A percentile compares a stretch with the other conserved stretches of the same genome.
Conservation (phyloP, 1,140 invertebrate genomes). For the Zaprionus taronus region DNA sequence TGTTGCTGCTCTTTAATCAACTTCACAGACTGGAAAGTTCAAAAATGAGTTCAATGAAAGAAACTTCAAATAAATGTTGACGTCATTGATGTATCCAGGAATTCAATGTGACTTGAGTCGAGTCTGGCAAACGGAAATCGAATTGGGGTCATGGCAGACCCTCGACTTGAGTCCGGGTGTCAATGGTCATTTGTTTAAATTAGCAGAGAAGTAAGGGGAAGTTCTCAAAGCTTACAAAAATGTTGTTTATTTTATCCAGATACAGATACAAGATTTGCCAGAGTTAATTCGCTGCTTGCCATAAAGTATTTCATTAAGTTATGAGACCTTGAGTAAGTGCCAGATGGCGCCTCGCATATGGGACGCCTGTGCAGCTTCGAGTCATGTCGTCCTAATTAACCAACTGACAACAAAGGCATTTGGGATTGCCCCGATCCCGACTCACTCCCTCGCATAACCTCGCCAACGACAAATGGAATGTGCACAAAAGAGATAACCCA, state of each 20-base stretch:
- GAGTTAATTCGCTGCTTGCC: neutral
- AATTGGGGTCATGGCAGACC: slow-evolving; percentile 47
- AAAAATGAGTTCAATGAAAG: slow-evolving; percentile 38
- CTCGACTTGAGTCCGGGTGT: neutral
- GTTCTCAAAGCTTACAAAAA: neutral
- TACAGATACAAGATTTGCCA: neutral
- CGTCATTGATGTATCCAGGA: slow-evolving; percentile 38
- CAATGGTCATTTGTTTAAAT: slow-evolving; percentile 13
- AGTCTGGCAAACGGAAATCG: slow-evolving; percentile 34
- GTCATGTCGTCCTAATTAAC: slow-evolving; percentile 73
- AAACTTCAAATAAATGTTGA: slow-evolving; percentile 30
- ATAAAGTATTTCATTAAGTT: slow-evolving; percentile 26
- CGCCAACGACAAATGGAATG: slow-evolving; percentile 27
- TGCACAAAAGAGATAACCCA: slow-evolving; percentile 44
- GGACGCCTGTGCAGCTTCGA: slow-evolving; percentile 31
- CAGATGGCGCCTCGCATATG: slow-evolving; percentile 47
- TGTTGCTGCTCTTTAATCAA: slow-evolving; percentile 17
- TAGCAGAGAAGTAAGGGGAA: neutral
- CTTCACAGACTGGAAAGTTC: slow-evolving; percentile 20
- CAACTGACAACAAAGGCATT: slow-evolving; percentile 62
- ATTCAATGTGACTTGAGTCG: slow-evolving; percentile 10
- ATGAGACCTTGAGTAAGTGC: slow-evolving; percentile 24
- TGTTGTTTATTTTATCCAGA: neutral
- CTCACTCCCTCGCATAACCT: neutral
- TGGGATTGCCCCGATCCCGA: neutral